Base-by-base conservation (phyloP, 2,113 vertebrate species). In the Poeciliopsis occidentalis region DNA sequence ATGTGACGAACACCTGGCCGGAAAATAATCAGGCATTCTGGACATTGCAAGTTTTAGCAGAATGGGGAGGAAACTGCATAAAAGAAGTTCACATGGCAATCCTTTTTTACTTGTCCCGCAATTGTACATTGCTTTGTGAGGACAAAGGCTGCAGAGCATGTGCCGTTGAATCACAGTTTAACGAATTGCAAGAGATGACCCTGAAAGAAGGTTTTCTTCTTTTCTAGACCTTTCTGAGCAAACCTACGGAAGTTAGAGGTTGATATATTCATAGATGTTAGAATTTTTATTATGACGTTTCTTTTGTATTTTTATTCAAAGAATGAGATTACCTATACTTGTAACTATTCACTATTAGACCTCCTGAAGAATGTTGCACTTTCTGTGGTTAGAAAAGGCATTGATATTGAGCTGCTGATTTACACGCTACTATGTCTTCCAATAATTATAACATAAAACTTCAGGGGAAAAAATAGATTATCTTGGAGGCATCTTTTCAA, bases 81-180 rank as follows among this genome's bases (percentile, higher is more conserved):
- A 69, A 63, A 64, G n/a, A 67, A 41, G 12, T 60, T 39, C 29
- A 67, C 57, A 7, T 75, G 44, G 4, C 8, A 15, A 10, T 29
- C 4, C 26, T 75, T 51, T 67, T 24, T 75, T 60, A 29, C 2
- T 57, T 31, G 60, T 60, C 31, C 4, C 74, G 64, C 66, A 34
- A 27, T 54, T 54, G 5, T 24, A 54, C 47, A 22, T 24, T 54
- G 47, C 47, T 26, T 69, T 44, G 24, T 70, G 57, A 82, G 63
- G 54, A 54, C 27, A 64, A 13, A 66, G 65, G 30, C 51, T 61
- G 62, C 17, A 54, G 22, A 44, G 13, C 12, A 27, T 54, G 47
- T 54, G 29, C 41, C 12, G 63, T 69, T n/a, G 62, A 34, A 63
- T 34, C 8, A 26, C n/a, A 67, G 24, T 71, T 37, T 6, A 24